phyloP scores from a whole-genome alignment of 2,888 invertebrate genomes.

The Agonopterix alstromeriana region DNA sequence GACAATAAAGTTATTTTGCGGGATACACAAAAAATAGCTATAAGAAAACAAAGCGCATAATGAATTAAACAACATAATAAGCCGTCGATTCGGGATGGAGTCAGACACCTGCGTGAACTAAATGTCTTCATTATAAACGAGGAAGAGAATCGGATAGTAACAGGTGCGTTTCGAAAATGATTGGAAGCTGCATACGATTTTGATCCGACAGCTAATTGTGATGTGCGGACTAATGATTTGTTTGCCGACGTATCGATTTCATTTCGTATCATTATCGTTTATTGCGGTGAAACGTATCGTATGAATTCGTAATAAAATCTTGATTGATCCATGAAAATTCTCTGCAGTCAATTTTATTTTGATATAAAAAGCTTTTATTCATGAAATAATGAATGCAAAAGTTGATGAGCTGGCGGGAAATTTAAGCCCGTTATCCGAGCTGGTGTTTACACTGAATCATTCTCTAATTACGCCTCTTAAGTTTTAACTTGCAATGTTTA shows the following conservation, averaged over 20 bases:
- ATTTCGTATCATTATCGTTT: constrained; percentile 10
- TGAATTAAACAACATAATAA: constrained; percentile 71
- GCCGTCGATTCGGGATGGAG: constrained; percentile 40
- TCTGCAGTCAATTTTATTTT: too few relatives aligned
- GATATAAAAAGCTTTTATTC: too few relatives aligned
- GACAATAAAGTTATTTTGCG: constrained; percentile 62
- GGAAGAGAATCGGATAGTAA: constrained; percentile 38
- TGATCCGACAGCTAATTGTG: constrained; percentile 27
- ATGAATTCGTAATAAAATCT: not conserved
- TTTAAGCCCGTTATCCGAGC: not conserved
- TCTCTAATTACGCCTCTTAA: constrained; percentile 45
- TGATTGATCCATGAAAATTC: not conserved
- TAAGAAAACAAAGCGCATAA: constrained; percentile 72
- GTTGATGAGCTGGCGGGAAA: too few relatives aligned
- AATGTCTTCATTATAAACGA: constrained; percentile 68
- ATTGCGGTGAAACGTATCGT: not conserved
- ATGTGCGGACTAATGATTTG: constrained; percentile 22
- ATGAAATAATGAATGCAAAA: too few relatives aligned
- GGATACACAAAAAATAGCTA: constrained; percentile 40
- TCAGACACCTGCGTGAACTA: constrained; percentile 61
- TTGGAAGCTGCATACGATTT: constrained; percentile 33
- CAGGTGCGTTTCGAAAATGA: constrained; percentile 58
- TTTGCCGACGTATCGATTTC: constrained; percentile 23
- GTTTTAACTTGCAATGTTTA: constrained; percentile 43
- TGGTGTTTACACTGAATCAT: constrained; percentile 25